Percentiles rank a stretch among this genome's conserved stretches.
phyloP scores from a whole-genome alignment of 2,113 vertebrate species.

The Colossoma macropomum region DNA sequence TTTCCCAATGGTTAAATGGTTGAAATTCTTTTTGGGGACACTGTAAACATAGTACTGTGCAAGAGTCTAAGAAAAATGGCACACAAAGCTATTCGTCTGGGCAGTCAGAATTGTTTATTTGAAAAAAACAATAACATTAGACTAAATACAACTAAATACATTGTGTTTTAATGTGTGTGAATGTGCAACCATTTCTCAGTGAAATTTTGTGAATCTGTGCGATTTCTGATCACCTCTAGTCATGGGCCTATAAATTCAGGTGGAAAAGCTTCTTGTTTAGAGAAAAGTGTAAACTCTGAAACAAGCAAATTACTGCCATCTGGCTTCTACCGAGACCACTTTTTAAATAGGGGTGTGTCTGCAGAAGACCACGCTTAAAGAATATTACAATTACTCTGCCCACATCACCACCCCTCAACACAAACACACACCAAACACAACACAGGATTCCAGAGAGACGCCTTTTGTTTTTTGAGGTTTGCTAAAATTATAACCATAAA shows the following conservation, averaged over 20 bases:
- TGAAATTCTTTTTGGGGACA: too few relatives aligned
- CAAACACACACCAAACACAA: constrained; percentile 2
- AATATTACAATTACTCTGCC: constrained; percentile 8
- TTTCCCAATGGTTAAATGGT: too few relatives aligned
- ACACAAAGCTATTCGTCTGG: too few relatives aligned
- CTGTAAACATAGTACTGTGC: too few relatives aligned
- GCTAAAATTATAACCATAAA: constrained; percentile 36
- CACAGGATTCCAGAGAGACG: constrained; percentile 14
- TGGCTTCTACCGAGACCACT: neutral
- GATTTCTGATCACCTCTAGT: too few relatives aligned
- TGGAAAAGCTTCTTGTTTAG: neutral
- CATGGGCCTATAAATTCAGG: neutral
- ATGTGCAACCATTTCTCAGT: too few relatives aligned
- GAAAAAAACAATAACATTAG: too few relatives aligned
- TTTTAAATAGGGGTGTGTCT: constrained; percentile 12
- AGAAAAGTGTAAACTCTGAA: neutral
- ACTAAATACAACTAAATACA: too few relatives aligned
- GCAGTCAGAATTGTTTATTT: too few relatives aligned
- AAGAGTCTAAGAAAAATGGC: too few relatives aligned
- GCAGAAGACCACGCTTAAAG: constrained; percentile 1
- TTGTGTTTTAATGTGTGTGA: too few relatives aligned
- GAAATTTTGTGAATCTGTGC: too few relatives aligned
- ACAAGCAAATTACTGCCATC: constrained; percentile 1
- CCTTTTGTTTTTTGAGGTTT: constrained; percentile 21
- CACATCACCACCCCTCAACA: neutral